These are phyloP conservation scores for Notolepis coatsorum DNA, from an alignment of 2,797 vertebrate species.

Conservation along the genomic window DNA sequence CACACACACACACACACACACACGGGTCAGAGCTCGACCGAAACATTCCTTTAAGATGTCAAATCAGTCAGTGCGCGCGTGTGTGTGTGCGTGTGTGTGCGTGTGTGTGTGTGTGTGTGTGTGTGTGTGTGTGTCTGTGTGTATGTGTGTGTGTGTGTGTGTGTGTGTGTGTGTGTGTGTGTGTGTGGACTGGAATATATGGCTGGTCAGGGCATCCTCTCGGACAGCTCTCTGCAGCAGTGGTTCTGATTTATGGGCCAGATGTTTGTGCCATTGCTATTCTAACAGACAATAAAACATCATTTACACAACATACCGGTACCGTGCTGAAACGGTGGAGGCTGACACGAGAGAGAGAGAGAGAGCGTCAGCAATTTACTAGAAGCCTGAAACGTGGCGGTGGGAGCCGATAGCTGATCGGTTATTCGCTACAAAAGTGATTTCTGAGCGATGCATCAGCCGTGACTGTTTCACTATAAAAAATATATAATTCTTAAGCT, in stretches of 20 bases:
- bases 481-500: too few relatives aligned
- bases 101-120: too few relatives aligned
- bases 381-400: background rate
- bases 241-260: slow-evolving; percentile 71
- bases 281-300: slow-evolving; percentile 67
- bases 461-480: too few relatives aligned
- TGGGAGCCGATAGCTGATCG: slow-evolving; percentile 45
- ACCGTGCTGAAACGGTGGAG: slow-evolving; percentile 18
- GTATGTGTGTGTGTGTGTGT: too few relatives aligned
- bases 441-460: background rate
- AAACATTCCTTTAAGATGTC: slow-evolving; percentile 6
- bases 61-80: slow-evolving; percentile 42
- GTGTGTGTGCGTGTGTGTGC: slow-evolving; percentile 38
- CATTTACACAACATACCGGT: slow-evolving; percentile 55
- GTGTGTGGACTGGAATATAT: slow-evolving; percentile 62
- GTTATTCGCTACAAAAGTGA: background rate
- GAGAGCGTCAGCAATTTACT: slow-evolving; percentile 14
- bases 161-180: slow-evolving; percentile 52
- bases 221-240: slow-evolving; percentile 40
- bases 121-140: too few relatives aligned
- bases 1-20: background rate
- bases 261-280: slow-evolving; percentile 68
- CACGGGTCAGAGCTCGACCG: background rate
- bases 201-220: slow-evolving; percentile 59
- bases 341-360: slow-evolving; percentile 19